A percentile compares a stretch with the other conserved stretches of the same genome.
These are phyloP conservation scores for Cossypha heuglini DNA, from an alignment of 2,797 vertebrate genomes.

Conservation along the genomic window DNA sequence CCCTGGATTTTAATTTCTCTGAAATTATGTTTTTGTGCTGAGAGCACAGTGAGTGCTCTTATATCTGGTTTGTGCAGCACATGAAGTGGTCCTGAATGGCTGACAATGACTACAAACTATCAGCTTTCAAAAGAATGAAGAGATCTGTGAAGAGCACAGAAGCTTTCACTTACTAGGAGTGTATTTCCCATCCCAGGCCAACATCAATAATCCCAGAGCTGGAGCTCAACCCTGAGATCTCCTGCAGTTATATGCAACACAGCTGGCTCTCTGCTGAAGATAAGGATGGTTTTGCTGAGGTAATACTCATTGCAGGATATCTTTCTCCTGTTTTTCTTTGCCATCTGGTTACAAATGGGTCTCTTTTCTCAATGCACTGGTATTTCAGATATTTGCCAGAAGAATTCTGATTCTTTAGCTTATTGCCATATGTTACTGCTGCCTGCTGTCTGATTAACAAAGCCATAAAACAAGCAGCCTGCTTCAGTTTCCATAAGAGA, in stretches of 20 bases:
- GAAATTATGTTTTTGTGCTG: not conserved
- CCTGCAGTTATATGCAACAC: not conserved
- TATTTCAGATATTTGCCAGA: not conserved
- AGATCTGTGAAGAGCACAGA: not conserved
- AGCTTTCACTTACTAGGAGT: not conserved
- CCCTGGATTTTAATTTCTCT: not conserved
- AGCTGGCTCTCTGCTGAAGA: not conserved
- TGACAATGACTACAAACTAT: not conserved
- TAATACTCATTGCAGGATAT: not conserved
- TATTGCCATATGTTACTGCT: not conserved
- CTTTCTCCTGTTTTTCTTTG: not conserved
- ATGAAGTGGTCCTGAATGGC: not conserved
- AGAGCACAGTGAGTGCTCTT: not conserved
- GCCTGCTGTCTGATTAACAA: not conserved
- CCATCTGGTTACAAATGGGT: not conserved
- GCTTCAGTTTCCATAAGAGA: not conserved
- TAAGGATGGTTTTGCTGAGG: not conserved
- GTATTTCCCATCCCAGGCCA: not conserved
- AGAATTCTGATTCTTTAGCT: not conserved
- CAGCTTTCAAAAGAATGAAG: not conserved
- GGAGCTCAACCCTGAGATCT: not conserved
- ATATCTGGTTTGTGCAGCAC: fast-evolving
- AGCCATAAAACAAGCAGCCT: not conserved
- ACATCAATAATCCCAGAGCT: not conserved
- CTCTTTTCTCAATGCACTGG: not conserved